phyloP scores from a whole-genome alignment of 1,140 invertebrate species.

The Pinna nobilis region DNA sequence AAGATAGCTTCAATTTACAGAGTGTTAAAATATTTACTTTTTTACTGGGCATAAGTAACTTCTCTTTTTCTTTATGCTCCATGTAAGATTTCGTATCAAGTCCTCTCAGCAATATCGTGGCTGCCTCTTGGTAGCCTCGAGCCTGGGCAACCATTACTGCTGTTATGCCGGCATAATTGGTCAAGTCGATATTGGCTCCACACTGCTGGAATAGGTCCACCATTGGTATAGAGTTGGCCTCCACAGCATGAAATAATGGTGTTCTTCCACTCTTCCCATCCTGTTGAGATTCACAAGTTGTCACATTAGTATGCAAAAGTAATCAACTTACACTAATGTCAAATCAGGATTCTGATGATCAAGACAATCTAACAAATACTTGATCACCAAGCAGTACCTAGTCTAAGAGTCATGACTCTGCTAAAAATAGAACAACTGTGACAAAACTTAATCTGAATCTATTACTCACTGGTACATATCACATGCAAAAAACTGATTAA shows the following conservation, averaged over 20 bases:
- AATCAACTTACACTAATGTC: too few relatives aligned
- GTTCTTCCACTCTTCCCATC: constrained; percentile 71
- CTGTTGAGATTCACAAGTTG: too few relatives aligned
- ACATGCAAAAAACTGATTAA: too few relatives aligned
- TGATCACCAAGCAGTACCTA: too few relatives aligned
- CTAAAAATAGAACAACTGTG: too few relatives aligned
- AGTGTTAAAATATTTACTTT: constrained; percentile 15
- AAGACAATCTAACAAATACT: too few relatives aligned
- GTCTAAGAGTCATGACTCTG: too few relatives aligned
- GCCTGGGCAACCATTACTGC: constrained; percentile 63
- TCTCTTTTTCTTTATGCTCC: constrained; percentile 37
- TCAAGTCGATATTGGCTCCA: constrained; percentile 60
- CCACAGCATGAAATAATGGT: constrained; percentile 66
- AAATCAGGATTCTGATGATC: too few relatives aligned
- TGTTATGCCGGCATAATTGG: constrained; percentile 66
- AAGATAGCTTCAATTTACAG: neutral
- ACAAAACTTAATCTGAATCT: too few relatives aligned
- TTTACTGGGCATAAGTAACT: constrained; percentile 34
- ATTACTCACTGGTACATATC: too few relatives aligned
- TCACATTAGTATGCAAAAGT: too few relatives aligned
- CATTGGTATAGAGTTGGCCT: constrained; percentile 53
- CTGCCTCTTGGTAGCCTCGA: constrained; percentile 43
- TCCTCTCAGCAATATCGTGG: constrained; percentile 27
- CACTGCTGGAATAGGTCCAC: constrained; percentile 55
- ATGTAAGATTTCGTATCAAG: constrained; percentile 38